These are phyloP conservation scores for Semaprochilodus insignis DNA, from an alignment of 2,797 vertebrate species.

Conservation along the genomic window DNA sequence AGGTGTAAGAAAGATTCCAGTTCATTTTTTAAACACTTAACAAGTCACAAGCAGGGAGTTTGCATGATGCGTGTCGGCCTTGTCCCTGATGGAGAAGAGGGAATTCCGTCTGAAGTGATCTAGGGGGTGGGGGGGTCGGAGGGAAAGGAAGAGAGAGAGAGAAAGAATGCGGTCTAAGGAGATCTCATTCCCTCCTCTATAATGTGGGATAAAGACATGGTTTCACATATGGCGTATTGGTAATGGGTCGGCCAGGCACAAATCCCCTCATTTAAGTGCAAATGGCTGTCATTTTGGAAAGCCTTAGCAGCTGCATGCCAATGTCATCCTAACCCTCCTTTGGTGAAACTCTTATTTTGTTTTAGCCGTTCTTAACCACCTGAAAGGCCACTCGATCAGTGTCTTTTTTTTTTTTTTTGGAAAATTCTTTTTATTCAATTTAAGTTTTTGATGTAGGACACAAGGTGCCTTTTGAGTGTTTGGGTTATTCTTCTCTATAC, in stretches of 20 bases:
- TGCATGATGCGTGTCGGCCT: constrained; percentile 83
- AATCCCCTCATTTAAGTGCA: constrained; percentile 96
- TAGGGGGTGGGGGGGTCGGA: constrained; percentile 25
- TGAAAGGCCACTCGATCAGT: background rate
- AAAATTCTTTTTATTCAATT: background rate
- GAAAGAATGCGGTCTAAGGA: constrained; percentile 56
- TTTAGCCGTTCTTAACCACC: constrained; percentile 51
- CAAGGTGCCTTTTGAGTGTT: background rate
- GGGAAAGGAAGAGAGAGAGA: constrained; percentile 34
- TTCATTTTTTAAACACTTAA: constrained; percentile 73
- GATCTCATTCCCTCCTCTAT: constrained; percentile 85
- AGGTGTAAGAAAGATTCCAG: constrained; percentile 29
- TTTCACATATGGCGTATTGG: constrained; percentile 93
- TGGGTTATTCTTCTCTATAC: background rate
- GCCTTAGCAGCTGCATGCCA: constrained; percentile 73
- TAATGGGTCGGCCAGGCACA: constrained; percentile 89
- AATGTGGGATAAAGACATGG: constrained; percentile 91
- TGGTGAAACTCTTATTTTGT: constrained; percentile 59
- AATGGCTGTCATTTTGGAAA: constrained; percentile 86
- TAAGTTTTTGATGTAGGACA: background rate
- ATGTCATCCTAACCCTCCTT: constrained; percentile 68
- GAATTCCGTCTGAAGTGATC: constrained; percentile 81
- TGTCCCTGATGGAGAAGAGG: constrained; percentile 82
- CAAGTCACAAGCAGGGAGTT: constrained; percentile 80
- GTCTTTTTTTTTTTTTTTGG: background rate